These are phyloP conservation scores for Hirtodrosophila confusa DNA, from an alignment of 2,888 invertebrate species.

Conservation along the genomic window DNA sequence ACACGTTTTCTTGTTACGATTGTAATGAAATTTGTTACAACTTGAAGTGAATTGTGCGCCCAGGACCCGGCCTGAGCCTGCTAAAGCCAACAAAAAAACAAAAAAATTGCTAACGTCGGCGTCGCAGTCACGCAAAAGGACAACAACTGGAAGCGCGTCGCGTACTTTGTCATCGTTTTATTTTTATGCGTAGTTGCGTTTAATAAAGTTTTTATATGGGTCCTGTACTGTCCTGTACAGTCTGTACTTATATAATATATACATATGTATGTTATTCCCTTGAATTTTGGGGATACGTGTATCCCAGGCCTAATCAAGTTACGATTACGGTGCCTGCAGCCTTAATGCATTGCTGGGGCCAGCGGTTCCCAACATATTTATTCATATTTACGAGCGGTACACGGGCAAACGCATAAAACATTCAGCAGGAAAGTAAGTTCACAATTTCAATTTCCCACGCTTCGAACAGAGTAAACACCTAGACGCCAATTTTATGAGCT, in stretches of 20 bases:
- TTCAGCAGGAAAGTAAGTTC: slow-evolving; percentile 68
- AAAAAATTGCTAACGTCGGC: slow-evolving; percentile 46
- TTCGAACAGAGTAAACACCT: slow-evolving; percentile 61
- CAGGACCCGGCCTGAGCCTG: slow-evolving; percentile 7
- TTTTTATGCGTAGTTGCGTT: slow-evolving; percentile 79
- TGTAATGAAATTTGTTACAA: slow-evolving; percentile 78
- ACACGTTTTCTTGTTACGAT: slow-evolving; percentile 78
- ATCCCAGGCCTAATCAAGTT: slow-evolving; percentile 71
- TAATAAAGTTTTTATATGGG: slow-evolving; percentile 75
- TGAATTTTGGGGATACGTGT: slow-evolving; percentile 23
- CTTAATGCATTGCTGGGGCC: slow-evolving; percentile 55
- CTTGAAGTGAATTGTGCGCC: slow-evolving; percentile 72
- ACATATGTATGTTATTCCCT: slow-evolving; percentile 10
- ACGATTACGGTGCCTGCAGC: slow-evolving; percentile 57
- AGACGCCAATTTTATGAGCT: slow-evolving; percentile 73
- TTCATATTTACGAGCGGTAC: slow-evolving; percentile 68
- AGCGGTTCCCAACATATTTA: slow-evolving; percentile 41
- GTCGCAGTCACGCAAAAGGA: slow-evolving; percentile 52
- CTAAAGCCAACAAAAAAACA: background rate
- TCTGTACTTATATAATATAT: background rate
- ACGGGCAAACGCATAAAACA: slow-evolving; percentile 55
- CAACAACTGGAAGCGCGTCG: slow-evolving; percentile 57
- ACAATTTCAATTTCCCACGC: slow-evolving; percentile 73
- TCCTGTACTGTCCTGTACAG: slow-evolving; percentile 1
- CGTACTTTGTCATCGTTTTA: slow-evolving; percentile 78